A percentile compares a stretch with the other conserved stretches of the same genome.
Conservation (phyloP, 2,113 vertebrate species). For the Felis catus region DNA sequence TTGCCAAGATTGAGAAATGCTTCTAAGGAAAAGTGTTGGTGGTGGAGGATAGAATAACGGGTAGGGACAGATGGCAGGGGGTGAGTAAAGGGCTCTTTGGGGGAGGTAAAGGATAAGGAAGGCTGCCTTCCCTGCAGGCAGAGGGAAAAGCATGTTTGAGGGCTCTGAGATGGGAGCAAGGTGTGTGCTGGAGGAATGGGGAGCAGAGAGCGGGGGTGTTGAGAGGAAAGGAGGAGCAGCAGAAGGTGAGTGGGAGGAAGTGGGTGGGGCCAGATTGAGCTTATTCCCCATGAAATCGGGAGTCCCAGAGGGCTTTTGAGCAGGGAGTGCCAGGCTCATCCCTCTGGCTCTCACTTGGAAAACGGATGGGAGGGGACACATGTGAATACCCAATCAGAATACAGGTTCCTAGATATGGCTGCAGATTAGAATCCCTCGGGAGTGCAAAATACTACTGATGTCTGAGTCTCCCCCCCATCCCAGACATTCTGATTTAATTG, state of each 20-base stretch:
- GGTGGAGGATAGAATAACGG: not conserved
- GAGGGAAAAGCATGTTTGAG: not conserved
- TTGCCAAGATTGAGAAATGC: not conserved
- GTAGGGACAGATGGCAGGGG: not conserved
- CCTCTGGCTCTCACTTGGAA: not conserved
- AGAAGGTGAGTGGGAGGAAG: fast-evolving
- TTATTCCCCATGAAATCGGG: not conserved
- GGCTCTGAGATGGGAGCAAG: not conserved
- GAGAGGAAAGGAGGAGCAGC: not conserved
- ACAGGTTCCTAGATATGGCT: not conserved
- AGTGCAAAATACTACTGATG: not conserved
- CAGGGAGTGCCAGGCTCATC: not conserved
- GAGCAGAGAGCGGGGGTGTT: not conserved
- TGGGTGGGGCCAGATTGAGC: not conserved
- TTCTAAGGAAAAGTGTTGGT: not conserved
- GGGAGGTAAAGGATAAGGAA: not conserved
- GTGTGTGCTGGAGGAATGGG: not conserved
- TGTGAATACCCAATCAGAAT: too few species aligned
- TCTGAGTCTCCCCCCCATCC: not conserved
- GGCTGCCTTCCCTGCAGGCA: not conserved
- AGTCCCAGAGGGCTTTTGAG: not conserved
- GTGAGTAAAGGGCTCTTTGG: not conserved
- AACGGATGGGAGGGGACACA: not conserved
- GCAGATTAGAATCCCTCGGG: not conserved
- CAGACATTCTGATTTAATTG: not conserved